These are phyloP conservation scores for Thinocorus orbignyianus DNA, from an alignment of 2,113 vertebrate genomes.

Conservation along the genomic window DNA sequence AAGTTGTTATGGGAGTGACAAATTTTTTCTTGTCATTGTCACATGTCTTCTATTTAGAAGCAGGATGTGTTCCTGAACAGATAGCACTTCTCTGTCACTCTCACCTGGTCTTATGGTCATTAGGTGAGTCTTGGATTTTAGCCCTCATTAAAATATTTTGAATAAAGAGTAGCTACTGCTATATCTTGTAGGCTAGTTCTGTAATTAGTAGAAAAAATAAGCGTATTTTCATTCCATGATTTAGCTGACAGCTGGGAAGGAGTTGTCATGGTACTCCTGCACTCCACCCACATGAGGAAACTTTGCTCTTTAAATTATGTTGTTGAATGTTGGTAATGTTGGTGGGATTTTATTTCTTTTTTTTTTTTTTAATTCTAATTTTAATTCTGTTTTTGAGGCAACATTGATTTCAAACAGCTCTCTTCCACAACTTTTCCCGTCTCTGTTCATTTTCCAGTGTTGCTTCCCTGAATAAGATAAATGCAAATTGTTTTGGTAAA, in stretches of 20 bases:
- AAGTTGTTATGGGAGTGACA: neutral
- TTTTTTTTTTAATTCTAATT: neutral
- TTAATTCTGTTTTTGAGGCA: neutral
- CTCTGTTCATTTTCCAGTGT: neutral
- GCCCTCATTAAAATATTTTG: neutral
- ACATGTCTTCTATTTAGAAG: neutral
- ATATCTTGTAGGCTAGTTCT: neutral
- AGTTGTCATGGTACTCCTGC: neutral
- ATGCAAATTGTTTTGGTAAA: neutral
- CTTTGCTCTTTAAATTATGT: neutral
- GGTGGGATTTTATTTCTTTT: neutral
- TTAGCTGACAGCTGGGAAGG: neutral
- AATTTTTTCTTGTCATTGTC: neutral
- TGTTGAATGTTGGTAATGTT: neutral
- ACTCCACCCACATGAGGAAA: neutral
- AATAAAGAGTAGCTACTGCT: neutral
- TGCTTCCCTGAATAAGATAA: neutral
- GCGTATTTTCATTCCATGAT: neutral
- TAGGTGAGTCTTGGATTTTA: neutral
- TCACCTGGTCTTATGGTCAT: neutral
- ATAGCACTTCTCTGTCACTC: neutral
- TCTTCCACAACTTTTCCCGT: neutral
- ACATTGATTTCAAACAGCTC: neutral
- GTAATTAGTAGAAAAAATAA: neutral
- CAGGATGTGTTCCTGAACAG: neutral